These are phyloP conservation scores for Phalacrocorax aristotelis DNA, from an alignment of 2,113 vertebrate genomes.

Conservation along the genomic window DNA sequence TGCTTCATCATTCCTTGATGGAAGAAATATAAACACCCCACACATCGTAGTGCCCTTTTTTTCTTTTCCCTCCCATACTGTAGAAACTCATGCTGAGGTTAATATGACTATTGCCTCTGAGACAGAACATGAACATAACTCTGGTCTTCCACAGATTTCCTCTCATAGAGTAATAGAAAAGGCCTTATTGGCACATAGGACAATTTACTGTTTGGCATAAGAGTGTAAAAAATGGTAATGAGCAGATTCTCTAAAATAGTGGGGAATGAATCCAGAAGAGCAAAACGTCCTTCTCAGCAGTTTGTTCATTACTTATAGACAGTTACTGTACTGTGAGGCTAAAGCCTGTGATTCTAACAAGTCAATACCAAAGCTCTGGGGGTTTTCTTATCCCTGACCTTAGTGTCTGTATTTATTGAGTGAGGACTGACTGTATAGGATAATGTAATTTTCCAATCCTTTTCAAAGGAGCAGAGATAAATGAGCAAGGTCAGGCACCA, in stretches of 20 bases:
- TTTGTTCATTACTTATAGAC: constrained; percentile 42
- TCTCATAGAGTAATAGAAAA: not conserved
- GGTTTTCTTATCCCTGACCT: constrained; percentile 2
- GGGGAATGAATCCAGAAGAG: not conserved
- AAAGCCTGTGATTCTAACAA: constrained; percentile 24
- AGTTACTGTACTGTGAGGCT: constrained; percentile 27
- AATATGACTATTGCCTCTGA: not conserved
- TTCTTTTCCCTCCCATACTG: not conserved
- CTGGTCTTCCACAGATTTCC: not conserved
- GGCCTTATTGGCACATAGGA: not conserved
- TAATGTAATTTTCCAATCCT: constrained; percentile 74
- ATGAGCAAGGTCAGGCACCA: constrained; percentile 72
- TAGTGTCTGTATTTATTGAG: constrained; percentile 51
- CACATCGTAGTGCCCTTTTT: not conserved
- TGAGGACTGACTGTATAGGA: constrained; percentile 37
- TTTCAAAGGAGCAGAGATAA: constrained; percentile 73
- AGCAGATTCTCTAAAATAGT: not conserved
- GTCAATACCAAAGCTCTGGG: constrained; percentile 12
- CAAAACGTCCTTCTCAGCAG: not conserved
- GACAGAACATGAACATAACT: not conserved
- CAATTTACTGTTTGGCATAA: not conserved
- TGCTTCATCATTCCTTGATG: not conserved
- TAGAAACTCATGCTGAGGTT: not conserved
- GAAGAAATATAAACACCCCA: not conserved
- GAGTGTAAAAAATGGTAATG: not conserved